Conservation (phyloP, 2,797 vertebrate species). For the Bucorvus abyssinicus region DNA sequence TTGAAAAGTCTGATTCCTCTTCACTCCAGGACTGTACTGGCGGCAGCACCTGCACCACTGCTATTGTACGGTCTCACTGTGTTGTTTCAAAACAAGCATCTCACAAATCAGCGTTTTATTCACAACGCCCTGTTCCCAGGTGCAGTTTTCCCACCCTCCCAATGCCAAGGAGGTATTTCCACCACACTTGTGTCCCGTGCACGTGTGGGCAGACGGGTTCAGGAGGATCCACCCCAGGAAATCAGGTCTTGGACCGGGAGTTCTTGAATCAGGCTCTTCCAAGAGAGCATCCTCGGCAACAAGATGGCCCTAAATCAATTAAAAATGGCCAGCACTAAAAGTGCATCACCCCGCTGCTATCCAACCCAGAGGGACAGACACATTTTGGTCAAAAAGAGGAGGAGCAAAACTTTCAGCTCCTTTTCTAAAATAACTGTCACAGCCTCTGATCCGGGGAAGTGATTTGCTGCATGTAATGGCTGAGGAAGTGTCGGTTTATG, state of each 20-base stretch:
- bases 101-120: not conserved
- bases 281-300: not conserved
- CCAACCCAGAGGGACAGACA: too few relatives aligned
- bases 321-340: not conserved
- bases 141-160: not conserved
- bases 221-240: too few relatives aligned
- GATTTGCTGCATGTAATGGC: not conserved
- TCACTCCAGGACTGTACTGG: accelerated
- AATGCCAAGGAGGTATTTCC: not conserved
- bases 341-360: too few relatives aligned
- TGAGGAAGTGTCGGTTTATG: accelerated
- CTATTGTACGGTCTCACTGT: too few relatives aligned
- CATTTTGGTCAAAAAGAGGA: not conserved
- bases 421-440: accelerated
- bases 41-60: accelerated
- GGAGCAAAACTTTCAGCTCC: not conserved
- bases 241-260: not conserved
- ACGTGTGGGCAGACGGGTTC: accelerated
- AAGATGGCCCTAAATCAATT: not conserved
- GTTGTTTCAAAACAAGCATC: not conserved
- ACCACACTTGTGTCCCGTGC: accelerated
- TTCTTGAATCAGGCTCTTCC: not conserved
- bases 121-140: not conserved
- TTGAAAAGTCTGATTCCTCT: not conserved
- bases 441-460: not conserved